These are phyloP conservation scores for Diadophis punctatus DNA, from an alignment of 2,113 vertebrate genomes.

Conservation along the genomic window DNA sequence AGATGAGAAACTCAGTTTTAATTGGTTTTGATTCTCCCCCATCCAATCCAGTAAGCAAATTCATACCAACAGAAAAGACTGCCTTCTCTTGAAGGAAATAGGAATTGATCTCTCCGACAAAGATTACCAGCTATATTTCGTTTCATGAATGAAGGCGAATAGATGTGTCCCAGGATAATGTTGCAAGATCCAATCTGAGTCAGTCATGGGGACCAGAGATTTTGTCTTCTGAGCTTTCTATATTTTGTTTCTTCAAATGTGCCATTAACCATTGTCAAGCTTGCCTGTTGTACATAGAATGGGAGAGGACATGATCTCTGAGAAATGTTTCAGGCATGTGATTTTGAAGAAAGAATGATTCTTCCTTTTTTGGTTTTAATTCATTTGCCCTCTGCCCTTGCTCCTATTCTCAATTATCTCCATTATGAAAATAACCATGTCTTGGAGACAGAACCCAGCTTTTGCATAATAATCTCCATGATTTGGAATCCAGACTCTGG, in stretches of 20 bases:
- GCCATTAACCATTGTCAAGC: background rate
- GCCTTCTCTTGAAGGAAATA: background rate
- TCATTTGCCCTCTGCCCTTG: background rate
- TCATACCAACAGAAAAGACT: background rate
- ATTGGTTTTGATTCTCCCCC: background rate
- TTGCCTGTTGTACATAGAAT: background rate
- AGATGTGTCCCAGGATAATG: background rate
- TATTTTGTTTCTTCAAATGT: background rate
- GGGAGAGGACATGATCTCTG: background rate
- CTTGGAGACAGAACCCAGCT: background rate
- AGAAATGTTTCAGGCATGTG: background rate
- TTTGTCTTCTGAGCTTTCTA: background rate
- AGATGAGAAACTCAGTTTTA: background rate
- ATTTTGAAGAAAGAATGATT: background rate
- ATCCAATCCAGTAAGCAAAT: background rate
- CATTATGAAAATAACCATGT: background rate
- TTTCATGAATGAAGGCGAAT: background rate
- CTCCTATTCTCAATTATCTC: background rate
- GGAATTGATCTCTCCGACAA: background rate
- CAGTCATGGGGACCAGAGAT: background rate
- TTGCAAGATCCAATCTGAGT: background rate
- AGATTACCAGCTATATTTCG: background rate
- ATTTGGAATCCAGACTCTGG: background rate
- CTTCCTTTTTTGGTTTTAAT: background rate
- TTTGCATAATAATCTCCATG: background rate